Base-by-base conservation (phyloP, 2,113 vertebrate species). In the Periophthalmodon schlosseri region DNA sequence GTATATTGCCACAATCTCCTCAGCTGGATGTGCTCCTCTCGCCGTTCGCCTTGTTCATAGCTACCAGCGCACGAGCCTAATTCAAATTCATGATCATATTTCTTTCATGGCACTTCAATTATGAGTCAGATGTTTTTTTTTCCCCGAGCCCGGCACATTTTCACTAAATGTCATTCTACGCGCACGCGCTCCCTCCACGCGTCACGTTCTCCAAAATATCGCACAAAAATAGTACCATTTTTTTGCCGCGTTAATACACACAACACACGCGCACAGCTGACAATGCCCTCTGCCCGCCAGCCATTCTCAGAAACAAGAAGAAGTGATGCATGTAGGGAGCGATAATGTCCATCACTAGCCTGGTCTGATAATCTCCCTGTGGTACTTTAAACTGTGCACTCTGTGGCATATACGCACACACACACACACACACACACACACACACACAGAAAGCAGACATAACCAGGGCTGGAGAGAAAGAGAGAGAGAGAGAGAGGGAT, bases 81-180 rank as follows among this genome's bases (percentile, higher is more conserved):
- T 80, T 77, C 81, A 77, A 78, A 89, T 87, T 86, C 86, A 87
- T 89, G 86, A 82, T 88, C 82, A 84, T 89, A 88, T 88, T 92
- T 89, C 88, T 89, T 87, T 90, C 81, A 89, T 90, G 90, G 84
- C 87, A 88, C 89, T 91, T 90, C 90, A 91, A 88, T 92, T 91
- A 92, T 91, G 89, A 91, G 87, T 91, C 90, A 90, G 90, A 90
- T 90, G 89, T 90, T 92, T 90, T 87, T 79, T 81, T 76, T 84
- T 58, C 12, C 21, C 5, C 5, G 76, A 70, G 54, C 6, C 75
- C 63, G 76, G 84, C 83, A 84, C 84, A 80, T 88, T 91, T 60
- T 91, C 24, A 33, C 89, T 86, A 91, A 92, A 92, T 90, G 88
- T 86, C 91, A 90, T 85, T 89, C 81, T 85, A 81, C 83, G 87